Evolutionary conservation across 2,888 invertebrate genomes (phyloP), one percentile per base, ranked within the genome.

Genomic region (Eurytoma californica): DNA sequence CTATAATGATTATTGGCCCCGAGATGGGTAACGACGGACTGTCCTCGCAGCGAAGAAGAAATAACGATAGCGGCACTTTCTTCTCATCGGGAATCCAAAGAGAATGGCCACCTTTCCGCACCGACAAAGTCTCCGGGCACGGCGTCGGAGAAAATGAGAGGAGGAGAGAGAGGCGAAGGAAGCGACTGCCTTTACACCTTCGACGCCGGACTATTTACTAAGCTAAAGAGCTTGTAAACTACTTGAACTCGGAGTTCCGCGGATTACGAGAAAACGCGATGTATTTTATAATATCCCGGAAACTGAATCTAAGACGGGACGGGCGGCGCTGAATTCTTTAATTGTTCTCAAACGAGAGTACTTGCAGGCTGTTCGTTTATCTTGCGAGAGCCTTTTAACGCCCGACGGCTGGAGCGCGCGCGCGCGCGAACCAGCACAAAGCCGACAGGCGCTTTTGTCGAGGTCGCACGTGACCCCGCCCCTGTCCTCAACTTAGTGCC

Each of bases 271-370:
- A 4, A 30, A 4, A 30, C 4, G 30, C 30, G 30, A 4, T n/a
- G 4, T 4, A 30, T 4, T 30, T 30, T 4, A 30, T 30, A 30
- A 30, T 30, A 30, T 30, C 3, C 30, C 4, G 4, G 4, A 63
- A 63, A 39, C n/a, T n/a, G n/a, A 30, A 30, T n/a, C 16, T 28
- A 30, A 14, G 30, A 30, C 63, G 39, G n/a, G 39, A 39, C 39
- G n/a, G 39, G 39, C 63, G 4, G 85, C 84, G 85, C 84, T 85
- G 88, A 85, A 87, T 86, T 88, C 85, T 88, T 88, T 89, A 87
- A 89, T 88, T 88, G 88, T 88, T 86, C 85, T 84, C 86, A 86
- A 88, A 88, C 87, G 87, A 88, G 87, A 85, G 84, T 85, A 86
- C 84, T 88, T 87, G 83, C 86, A 87, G 39, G 65, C 65, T 55